A percentile compares a stretch with the other conserved stretches of the same genome.
These are phyloP conservation scores for Cylas formicarius DNA, from an alignment of 1,140 invertebrate species.

Conservation along the genomic window DNA sequence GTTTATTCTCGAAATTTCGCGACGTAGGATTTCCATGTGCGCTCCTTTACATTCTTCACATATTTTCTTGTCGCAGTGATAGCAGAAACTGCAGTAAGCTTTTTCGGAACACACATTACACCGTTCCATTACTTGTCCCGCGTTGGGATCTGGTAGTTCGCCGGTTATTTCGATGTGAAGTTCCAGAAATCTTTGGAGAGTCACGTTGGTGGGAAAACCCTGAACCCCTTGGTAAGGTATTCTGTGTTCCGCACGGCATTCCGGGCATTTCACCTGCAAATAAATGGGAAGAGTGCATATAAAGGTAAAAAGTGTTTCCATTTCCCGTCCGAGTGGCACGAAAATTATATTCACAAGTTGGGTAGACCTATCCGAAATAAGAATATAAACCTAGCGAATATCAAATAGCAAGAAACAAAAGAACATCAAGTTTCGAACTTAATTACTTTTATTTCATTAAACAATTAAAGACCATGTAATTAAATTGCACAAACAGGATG, in stretches of 20 bases:
- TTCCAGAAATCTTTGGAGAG: constrained; percentile 89
- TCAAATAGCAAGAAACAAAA: no score
- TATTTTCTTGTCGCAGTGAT: constrained; percentile 92
- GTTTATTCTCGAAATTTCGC: constrained; percentile 90
- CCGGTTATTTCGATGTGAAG: constrained; percentile 91
- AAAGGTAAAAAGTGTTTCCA: background rate
- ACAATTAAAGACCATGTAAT: no score
- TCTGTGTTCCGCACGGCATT: constrained; percentile 95
- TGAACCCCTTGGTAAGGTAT: constrained; percentile 93
- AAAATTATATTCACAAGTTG: background rate
- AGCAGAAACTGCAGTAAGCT: constrained; percentile 78
- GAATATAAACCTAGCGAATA: constrained; percentile 3
- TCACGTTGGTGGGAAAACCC: constrained; percentile 93
- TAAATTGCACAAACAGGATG: no score
- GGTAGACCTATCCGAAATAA: background rate
- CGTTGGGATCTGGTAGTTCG: constrained; percentile 80
- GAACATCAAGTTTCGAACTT: no score
- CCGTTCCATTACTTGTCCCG: constrained; percentile 76
- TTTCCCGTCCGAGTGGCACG: no score
- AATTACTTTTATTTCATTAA: no score
- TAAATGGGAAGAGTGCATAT: background rate
- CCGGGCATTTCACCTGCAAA: constrained; percentile 91
- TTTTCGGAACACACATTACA: constrained; percentile 93
- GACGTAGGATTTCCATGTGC: constrained; percentile 90
- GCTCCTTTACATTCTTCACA: constrained; percentile 86